phyloP scores from a whole-genome alignment of 1,140 invertebrate species.

The Wiebesia pumilae region DNA sequence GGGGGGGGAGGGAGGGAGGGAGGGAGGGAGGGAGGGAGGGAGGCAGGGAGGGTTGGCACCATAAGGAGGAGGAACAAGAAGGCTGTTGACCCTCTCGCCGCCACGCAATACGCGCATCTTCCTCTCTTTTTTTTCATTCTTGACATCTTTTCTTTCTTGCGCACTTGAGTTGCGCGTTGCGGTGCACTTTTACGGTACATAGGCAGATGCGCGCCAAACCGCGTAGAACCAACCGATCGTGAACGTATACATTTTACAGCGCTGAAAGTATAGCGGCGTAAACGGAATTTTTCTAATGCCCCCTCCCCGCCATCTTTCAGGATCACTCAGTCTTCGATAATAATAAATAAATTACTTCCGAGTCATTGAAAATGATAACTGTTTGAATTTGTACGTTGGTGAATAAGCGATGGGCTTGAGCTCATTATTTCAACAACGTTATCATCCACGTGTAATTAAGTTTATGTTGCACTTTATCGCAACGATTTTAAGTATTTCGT shows the following conservation, averaged over 20 bases:
- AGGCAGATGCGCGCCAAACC: constrained; percentile 6
- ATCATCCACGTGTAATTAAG: too few species aligned
- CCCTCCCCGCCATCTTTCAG: too few species aligned
- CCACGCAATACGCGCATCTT: constrained; percentile 43
- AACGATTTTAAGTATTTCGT: neutral
- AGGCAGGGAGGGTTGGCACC: neutral
- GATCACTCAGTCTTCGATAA: neutral
- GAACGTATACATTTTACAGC: neutral
- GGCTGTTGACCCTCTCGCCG: constrained; percentile 50
- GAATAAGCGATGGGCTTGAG: too few species aligned
- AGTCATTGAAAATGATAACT: neutral
- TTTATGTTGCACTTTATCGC: too few species aligned
- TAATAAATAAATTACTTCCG: neutral
- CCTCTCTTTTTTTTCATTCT: constrained; percentile 23
- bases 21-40: neutral
- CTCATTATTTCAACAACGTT: too few species aligned
- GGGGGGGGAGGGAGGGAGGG: constrained; percentile 2
- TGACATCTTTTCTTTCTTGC: neutral
- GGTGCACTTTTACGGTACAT: constrained; percentile 30
- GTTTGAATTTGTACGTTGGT: neutral
- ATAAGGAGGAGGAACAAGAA: constrained; percentile 28
- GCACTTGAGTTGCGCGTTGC: neutral
- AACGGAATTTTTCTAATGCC: too few species aligned
- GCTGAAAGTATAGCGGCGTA: too few species aligned
- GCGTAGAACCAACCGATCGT: neutral